Percentiles rank a stretch among this genome's conserved stretches.
phyloP scores from a whole-genome alignment of 2,113 vertebrate genomes.

The Microcebus tavaratra region DNA sequence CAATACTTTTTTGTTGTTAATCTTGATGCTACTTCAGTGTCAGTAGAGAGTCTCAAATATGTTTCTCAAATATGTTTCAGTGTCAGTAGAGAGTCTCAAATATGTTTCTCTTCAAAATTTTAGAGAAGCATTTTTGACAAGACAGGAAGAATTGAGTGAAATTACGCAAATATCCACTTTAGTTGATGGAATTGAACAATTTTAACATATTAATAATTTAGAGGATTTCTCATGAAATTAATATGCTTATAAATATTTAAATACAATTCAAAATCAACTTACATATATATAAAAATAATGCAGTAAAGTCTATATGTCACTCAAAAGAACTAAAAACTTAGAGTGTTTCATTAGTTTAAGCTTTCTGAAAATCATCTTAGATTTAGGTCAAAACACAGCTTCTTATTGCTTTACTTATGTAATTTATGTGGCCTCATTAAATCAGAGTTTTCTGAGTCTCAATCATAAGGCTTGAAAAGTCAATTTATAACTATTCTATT shows the following conservation, averaged over 20 bases:
- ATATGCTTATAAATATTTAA: not conserved
- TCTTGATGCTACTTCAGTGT: not conserved
- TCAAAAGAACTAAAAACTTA: not conserved
- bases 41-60: not conserved
- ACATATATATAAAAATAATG: not conserved
- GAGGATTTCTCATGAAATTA: not conserved
- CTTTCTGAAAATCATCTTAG: not conserved
- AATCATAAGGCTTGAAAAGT: not conserved
- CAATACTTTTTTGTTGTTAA: not conserved
- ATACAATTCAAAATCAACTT: not conserved
- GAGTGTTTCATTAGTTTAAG: not conserved
- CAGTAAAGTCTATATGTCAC: not conserved
- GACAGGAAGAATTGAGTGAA: not conserved
- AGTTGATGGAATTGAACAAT: not conserved
- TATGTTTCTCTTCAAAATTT: not conserved
- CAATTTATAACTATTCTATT: not conserved
- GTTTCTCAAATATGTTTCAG: too few relatives aligned
- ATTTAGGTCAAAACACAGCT: not conserved
- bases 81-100: too few relatives aligned
- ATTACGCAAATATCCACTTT: not conserved
- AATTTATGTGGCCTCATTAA: not conserved
- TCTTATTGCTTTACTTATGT: not conserved
- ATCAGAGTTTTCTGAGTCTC: not conserved
- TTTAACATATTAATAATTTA: conserved; percentile 9
- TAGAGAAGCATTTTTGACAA: not conserved